Base-by-base conservation (phyloP, 2,797 vertebrate species). In the Cephalopachus bancanus region DNA sequence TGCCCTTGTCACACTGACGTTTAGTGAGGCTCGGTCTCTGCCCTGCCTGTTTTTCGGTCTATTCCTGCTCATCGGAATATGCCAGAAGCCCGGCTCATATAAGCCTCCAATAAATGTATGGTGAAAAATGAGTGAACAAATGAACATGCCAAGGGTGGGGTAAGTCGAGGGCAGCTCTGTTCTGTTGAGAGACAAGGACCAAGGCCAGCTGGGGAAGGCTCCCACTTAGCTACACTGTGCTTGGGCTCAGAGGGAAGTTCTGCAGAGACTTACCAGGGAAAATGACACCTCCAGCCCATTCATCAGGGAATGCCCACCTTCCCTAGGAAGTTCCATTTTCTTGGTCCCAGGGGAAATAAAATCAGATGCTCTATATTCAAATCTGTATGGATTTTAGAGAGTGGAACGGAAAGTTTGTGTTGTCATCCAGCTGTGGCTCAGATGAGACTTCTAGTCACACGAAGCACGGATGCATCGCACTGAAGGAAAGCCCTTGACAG, bases 281-380 rank as follows among this genome's bases (percentile, higher is more conserved):
- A 95, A 91, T 0, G 55, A 8, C 62, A 26, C 20, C 28, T 49
- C 79, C 8, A 44, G 26, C 83, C 78, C 37, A 59, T 80, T 62
- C 81, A 86, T 74, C 60, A 84, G 71, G 59, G 62, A 57, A 1
- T 0, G 26, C 86, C n/a, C 0, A 0, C 22, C 71, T 71, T 83
- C 33, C 26, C 30, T 19, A 33, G 62, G 78, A 98, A 74, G 44
- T 55, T 0, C 1, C 59, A 79, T 80, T 88, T 94, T 90, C 88
- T 71, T 85, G 89, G 84, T 71, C 74, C 37, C 78, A 33, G 44
- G 0, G 76, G 57, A 65, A 91, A 71, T 89, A 8, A 10, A 86
- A 88, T 72, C 26, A 19, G 65, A 80, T 83, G 91, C 26, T 75
- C 92, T 97, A 55, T 93, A 78, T 95, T 96, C 93, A 96, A 74